Conservation (phyloP, 2,113 vertebrate species). For the Ursus arctos region DNA sequence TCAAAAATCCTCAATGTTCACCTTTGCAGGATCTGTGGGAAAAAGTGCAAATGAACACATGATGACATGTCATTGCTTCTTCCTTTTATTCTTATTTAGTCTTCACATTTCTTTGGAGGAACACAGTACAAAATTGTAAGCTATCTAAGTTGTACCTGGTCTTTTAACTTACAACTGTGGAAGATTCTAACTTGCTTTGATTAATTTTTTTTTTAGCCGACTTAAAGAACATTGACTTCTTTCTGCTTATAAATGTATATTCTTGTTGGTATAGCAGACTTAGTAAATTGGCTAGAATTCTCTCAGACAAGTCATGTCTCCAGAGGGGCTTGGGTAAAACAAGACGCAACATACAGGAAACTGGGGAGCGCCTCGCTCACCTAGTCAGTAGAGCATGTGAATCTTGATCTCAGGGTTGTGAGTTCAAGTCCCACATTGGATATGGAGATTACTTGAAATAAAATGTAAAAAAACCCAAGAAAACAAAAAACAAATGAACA, state of each 20-base stretch:
- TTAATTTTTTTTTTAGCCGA: not conserved
- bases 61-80: not conserved
- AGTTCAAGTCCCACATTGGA: not conserved
- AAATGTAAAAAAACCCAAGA: not conserved
- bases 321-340: not conserved
- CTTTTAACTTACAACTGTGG: not conserved
- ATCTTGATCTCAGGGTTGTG: not conserved
- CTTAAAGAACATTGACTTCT: not conserved
- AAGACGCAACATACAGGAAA: not conserved
- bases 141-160: not conserved
- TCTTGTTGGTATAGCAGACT: not conserved
- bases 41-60: not conserved
- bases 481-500: not conserved
- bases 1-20: slow-evolving; percentile 12
- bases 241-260: not conserved
- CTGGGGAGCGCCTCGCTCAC: not conserved
- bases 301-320: slow-evolving; percentile 37
- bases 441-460: not conserved
- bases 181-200: slow-evolving; percentile 18
- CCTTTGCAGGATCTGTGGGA: not conserved
- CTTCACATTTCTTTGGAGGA: not conserved
- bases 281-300: slow-evolving; percentile 25
- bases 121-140: not conserved
- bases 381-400: not conserved
- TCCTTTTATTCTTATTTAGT: not conserved